These are phyloP conservation scores for Hypercompe scribonia DNA, from an alignment of 2,888 invertebrate genomes.

Conservation along the genomic window DNA sequence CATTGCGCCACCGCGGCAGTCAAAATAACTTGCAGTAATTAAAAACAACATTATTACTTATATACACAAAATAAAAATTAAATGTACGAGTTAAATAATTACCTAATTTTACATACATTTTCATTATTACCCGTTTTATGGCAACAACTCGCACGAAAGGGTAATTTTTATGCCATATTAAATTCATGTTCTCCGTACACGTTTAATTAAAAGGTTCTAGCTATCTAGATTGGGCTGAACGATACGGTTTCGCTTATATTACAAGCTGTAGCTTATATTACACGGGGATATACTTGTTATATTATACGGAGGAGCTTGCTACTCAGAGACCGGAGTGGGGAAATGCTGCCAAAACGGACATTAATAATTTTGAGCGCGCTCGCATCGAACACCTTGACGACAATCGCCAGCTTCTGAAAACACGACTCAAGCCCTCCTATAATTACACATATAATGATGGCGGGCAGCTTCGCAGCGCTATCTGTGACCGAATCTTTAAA, in stretches of 20 bases:
- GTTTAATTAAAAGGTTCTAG: background rate
- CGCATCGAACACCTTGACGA: too few species aligned
- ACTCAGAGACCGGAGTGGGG: too few species aligned
- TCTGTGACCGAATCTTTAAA: too few species aligned
- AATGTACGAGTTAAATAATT: conserved; percentile 6
- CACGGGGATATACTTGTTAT: background rate
- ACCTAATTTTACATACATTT: conserved; percentile 16
- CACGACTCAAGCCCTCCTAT: too few species aligned
- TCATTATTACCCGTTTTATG: conserved; percentile 15
- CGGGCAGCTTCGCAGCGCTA: too few species aligned
- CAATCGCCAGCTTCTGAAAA: too few species aligned
- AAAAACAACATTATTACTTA: background rate
- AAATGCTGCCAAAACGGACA: too few species aligned
- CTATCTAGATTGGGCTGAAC: background rate
- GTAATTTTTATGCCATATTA: conserved; percentile 11
- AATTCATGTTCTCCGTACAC: background rate
- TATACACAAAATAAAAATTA: background rate
- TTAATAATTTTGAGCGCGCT: too few species aligned
- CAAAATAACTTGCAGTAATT: background rate
- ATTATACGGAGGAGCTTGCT: too few species aligned
- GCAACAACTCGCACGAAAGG: conserved; percentile 2
- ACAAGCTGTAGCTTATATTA: background rate
- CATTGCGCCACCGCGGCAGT: too few species aligned
- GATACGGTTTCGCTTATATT: background rate
- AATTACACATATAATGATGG: too few species aligned